phyloP scores from a whole-genome alignment of 2,888 invertebrate species.

The Eueremaeus valkanovi region DNA sequence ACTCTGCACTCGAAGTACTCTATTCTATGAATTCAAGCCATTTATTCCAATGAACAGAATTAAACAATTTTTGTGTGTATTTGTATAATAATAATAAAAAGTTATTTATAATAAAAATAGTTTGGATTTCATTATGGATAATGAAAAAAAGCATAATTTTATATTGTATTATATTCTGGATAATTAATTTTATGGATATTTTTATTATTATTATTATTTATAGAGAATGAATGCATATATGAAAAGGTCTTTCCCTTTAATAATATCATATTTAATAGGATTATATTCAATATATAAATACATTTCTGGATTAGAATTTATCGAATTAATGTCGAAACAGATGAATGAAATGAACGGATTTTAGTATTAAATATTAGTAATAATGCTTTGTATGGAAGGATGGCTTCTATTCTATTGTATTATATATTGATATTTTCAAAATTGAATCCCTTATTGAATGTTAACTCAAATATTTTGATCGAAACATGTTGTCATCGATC shows the following conservation, averaged over 20 bases:
- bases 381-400: background rate
- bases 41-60: too few species aligned
- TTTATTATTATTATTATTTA: background rate
- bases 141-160: background rate
- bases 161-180: background rate
- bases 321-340: background rate
- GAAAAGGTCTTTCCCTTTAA: background rate
- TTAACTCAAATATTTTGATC: background rate
- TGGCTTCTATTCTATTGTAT: too few species aligned
- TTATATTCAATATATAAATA: background rate
- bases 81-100: too few species aligned
- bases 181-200: background rate
- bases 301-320: background rate
- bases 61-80: too few species aligned
- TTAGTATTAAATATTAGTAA: background rate
- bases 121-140: background rate
- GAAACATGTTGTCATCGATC: background rate
- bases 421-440: too few species aligned
- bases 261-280: background rate
- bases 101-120: background rate
- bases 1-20: too few species aligned
- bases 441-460: background rate
- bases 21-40: too few species aligned
- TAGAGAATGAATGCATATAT: background rate
- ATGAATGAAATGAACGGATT: conserved; percentile 11